Evolutionary conservation across 2,888 invertebrate genomes (phyloP), one percentile per base, ranked within the genome.

Genomic region (Eilema sororculum): DNA sequence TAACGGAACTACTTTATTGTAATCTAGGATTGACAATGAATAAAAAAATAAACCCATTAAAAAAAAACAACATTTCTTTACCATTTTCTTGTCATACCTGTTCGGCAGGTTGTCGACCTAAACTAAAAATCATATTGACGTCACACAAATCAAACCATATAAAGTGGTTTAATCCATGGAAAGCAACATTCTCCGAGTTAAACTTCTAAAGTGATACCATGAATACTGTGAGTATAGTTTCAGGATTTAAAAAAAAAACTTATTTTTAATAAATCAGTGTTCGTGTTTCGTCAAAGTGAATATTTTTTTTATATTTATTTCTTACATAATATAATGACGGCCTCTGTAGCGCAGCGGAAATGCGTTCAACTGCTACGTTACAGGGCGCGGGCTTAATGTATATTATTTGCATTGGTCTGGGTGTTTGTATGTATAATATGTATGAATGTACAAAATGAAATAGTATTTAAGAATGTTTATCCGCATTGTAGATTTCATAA

Each of bases 151-250:
- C 24, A 0, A 22, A 24, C 57, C 20, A 56, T 65, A 65, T 65
- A 65, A 65, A 65, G 16, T 57, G 65, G 24, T 65, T 57, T 33
- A 10, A 24, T 13, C 13, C 24, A 9, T 33, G 57, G 20, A 20
- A 20, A 57, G 24, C 33, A 6, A 57, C 65, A 65, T 65, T 33
- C 22, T 65, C 9, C 6, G 22, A 16, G 24, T 65, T 37, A 22
- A 65, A 33, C 20, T 37, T 33, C 16, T 4, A 65, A 22, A 65
- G 65, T 24, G 24, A 57, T 57, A 65, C 30, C 24, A 65, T 65
- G 65, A 65, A 65, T 65, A 65, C 65, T 57, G 65, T 65, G 65
- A 65, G 65, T 65, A 65, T n/a, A n/a, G 5, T n/a, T 6, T 9
- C 2, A n/a, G n/a, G 20, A 52, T 52, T 52, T 52, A n/a, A n/a